phyloP scores from a whole-genome alignment of 2,888 invertebrate genomes.

The Polyploca ridens region DNA sequence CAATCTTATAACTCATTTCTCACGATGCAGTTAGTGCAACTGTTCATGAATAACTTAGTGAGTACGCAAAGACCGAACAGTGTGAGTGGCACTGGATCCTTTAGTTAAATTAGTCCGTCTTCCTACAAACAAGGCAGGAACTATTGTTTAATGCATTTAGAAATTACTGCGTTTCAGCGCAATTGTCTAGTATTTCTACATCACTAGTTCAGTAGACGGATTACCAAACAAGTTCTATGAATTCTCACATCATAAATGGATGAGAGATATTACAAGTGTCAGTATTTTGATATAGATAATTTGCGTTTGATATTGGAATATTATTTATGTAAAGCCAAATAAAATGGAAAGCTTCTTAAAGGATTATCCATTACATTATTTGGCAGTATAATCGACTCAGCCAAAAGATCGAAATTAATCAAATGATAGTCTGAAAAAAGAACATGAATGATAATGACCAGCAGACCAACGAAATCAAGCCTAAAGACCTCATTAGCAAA shows the following conservation, averaged over 20 bases:
- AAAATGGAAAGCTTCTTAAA: too few species aligned
- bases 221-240: not conserved
- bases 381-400: not conserved
- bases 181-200: conserved; percentile 17
- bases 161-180: conserved; percentile 32
- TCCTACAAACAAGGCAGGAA: conserved; percentile 25
- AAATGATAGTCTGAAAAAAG: not conserved
- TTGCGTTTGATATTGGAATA: too few species aligned
- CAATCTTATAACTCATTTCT: conserved; percentile 2
- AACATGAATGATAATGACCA: not conserved
- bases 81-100: conserved; percentile 18
- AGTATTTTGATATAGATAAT: too few species aligned
- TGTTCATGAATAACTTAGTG: not conserved
- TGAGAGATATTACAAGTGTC: too few species aligned
- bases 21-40: not conserved
- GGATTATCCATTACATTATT: too few species aligned
- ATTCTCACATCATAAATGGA: too few species aligned
- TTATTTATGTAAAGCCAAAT: too few species aligned
- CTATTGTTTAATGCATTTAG: conserved; percentile 42
- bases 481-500: not conserved
- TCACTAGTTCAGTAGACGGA: not conserved
- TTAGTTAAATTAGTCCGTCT: conserved; percentile 34
- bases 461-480: not conserved
- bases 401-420: not conserved
- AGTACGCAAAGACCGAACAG: conserved; percentile 2